phyloP scores from a whole-genome alignment of 2,888 invertebrate species.

The Acleris laterana region DNA sequence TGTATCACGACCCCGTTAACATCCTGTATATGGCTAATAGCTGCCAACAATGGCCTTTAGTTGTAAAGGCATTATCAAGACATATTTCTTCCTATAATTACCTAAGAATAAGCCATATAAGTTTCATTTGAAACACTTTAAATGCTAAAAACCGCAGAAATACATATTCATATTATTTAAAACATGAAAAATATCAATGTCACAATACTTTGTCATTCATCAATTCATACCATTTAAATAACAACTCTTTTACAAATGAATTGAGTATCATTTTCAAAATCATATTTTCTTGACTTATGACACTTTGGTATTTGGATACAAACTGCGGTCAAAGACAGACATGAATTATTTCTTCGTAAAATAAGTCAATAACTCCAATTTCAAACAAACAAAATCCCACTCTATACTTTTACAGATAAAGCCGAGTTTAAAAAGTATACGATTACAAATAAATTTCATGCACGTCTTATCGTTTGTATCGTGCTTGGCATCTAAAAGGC shows the following conservation, averaged over 20 bases:
- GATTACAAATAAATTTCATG: constrained; percentile 53
- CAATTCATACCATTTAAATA: not conserved
- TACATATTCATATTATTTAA: constrained; percentile 49
- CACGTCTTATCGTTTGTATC: constrained; percentile 56
- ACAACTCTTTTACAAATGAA: not conserved
- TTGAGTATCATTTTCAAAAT: not conserved
- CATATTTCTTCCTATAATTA: constrained; percentile 15
- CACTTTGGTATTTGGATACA: constrained; percentile 11
- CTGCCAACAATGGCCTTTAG: not conserved
- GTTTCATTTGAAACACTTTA: constrained; percentile 32
- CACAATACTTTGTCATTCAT: constrained; percentile 30
- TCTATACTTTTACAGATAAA: constrained; percentile 14
- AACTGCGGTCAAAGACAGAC: constrained; percentile 58
- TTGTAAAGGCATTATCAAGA: constrained; percentile 9
- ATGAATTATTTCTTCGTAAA: constrained; percentile 58
- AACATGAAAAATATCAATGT: constrained; percentile 52
- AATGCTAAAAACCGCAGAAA: constrained; percentile 36
- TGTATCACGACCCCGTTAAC: no score
- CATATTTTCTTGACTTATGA: not conserved
- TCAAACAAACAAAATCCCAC: constrained; percentile 40
- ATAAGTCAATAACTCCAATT: constrained; percentile 47
- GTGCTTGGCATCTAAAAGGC: constrained; percentile 24
- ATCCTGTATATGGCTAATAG: not conserved
- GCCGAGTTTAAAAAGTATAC: constrained; percentile 41
- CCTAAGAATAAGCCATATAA: constrained; percentile 23